Conservation (phyloP, 1,140 invertebrate species). For the Rhagoletis zephyria region DNA sequence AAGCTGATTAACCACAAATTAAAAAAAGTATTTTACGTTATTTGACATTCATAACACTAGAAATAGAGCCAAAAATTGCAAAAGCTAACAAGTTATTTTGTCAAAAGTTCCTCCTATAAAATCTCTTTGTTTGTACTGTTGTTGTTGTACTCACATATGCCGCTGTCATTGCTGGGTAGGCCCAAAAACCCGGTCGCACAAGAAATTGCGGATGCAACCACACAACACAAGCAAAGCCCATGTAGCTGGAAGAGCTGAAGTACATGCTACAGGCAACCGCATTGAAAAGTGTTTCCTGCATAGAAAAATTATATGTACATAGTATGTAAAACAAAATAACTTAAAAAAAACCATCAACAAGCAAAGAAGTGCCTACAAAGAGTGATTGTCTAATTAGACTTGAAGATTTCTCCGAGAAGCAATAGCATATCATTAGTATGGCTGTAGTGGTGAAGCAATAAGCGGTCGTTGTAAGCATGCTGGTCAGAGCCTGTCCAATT, state of each 20-base stretch:
- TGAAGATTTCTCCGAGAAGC: constrained; percentile 83
- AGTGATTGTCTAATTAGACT: constrained; percentile 82
- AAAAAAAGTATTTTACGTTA: no score
- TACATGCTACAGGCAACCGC: constrained; percentile 82
- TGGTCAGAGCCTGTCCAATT: constrained; percentile 82
- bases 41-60: no score
- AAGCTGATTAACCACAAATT: no score
- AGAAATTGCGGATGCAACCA: constrained; percentile 81
- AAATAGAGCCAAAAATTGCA: neutral
- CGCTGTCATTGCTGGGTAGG: constrained; percentile 87
- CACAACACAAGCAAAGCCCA: constrained; percentile 83
- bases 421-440: constrained; percentile 81
- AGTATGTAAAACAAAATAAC: neutral
- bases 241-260: constrained; percentile 81
- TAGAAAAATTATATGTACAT: constrained; percentile 55
- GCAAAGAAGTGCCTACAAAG: constrained; percentile 77
- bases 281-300: constrained; percentile 86
- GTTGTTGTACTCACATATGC: constrained; percentile 81
- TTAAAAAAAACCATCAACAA: neutral
- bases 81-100: neutral
- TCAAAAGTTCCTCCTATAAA: neutral
- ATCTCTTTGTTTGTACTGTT: neutral
- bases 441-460: constrained; percentile 83
- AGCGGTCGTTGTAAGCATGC: constrained; percentile 83
- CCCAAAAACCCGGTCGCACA: constrained; percentile 76